Evolutionary conservation across 2,888 invertebrate species (phyloP).

Genomic region (Heliconius hortense): DNA sequence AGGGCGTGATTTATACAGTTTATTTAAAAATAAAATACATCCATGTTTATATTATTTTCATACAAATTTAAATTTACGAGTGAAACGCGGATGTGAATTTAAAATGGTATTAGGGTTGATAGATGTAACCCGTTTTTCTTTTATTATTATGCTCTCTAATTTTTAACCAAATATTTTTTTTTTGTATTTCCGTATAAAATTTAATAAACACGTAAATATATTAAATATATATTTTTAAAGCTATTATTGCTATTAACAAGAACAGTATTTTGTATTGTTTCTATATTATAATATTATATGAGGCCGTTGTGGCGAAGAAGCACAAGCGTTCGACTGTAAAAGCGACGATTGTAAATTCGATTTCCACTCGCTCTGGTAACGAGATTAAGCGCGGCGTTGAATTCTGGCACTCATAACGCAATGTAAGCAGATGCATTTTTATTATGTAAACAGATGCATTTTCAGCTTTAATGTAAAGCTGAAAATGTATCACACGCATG

Average conservation of each 20-base stretch:
- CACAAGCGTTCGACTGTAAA: too few relatives aligned
- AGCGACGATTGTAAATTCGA: too few relatives aligned
- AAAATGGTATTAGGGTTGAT: constrained; percentile 28
- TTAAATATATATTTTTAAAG: not conserved
- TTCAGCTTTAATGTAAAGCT: too few relatives aligned
- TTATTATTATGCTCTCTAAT: constrained; percentile 10
- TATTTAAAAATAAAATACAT: constrained; percentile 33
- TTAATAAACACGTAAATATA: not conserved
- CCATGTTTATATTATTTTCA: constrained; percentile 31
- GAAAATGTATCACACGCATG: too few relatives aligned
- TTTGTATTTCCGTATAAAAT: not conserved
- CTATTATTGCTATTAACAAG: not conserved
- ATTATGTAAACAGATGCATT: too few relatives aligned
- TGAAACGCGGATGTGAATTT: constrained; percentile 26
- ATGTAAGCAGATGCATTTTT: too few relatives aligned
- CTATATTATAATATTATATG: too few relatives aligned
- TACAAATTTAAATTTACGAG: constrained; percentile 31
- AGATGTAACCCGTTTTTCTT: constrained; percentile 14
- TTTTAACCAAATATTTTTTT: not conserved
- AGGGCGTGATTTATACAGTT: constrained; percentile 34
- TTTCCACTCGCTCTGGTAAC: too few relatives aligned
- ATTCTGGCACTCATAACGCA: too few relatives aligned
- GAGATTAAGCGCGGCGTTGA: too few relatives aligned
- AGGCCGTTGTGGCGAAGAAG: too few relatives aligned
- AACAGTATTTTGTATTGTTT: too few relatives aligned